Evolutionary conservation across 2,113 vertebrate genomes (phyloP).

Genomic region (Brachyhypopomus occidentalis): DNA sequence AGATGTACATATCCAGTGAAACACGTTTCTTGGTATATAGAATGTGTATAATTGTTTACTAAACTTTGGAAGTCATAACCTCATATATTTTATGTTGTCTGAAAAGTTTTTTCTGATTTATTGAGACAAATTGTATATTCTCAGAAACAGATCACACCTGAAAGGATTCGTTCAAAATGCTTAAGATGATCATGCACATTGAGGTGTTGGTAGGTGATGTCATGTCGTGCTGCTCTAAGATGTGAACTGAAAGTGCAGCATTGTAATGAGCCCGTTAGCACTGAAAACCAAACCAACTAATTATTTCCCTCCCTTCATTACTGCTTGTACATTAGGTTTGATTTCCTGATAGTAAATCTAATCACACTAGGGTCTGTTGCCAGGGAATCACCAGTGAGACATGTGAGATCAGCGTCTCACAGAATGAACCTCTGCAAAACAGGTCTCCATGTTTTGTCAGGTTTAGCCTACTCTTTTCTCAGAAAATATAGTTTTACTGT

Average conservation of each 20-base stretch:
- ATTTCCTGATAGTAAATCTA: constrained; percentile 67
- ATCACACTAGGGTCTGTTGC: constrained; percentile 66
- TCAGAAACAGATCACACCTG: constrained; percentile 34
- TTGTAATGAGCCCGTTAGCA: constrained; percentile 52
- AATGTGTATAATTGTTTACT: constrained; percentile 57
- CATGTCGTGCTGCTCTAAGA: constrained; percentile 59
- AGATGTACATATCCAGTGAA: constrained; percentile 60
- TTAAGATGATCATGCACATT: constrained; percentile 20
- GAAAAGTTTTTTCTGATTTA: constrained; percentile 26
- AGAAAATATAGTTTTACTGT: constrained; percentile 40
- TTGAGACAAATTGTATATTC: constrained; percentile 35
- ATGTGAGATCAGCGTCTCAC: constrained; percentile 7
- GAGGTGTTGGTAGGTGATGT: constrained; percentile 39
- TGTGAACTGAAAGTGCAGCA: constrained; percentile 57
- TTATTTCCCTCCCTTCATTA: constrained; percentile 52
- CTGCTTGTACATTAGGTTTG: constrained; percentile 49
- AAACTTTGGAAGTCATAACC: constrained; percentile 46
- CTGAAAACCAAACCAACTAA: constrained; percentile 59
- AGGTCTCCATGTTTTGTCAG: constrained; percentile 4
- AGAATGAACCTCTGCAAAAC: constrained; percentile 24
- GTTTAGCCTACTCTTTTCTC: constrained; percentile 25
- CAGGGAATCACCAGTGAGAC: constrained; percentile 67
- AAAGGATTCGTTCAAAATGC: constrained; percentile 38
- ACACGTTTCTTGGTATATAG: constrained; percentile 46
- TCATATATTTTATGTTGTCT: constrained; percentile 42